These are phyloP conservation scores for Pheosia gnoma DNA, from an alignment of 2,888 invertebrate genomes.

Conservation along the genomic window DNA sequence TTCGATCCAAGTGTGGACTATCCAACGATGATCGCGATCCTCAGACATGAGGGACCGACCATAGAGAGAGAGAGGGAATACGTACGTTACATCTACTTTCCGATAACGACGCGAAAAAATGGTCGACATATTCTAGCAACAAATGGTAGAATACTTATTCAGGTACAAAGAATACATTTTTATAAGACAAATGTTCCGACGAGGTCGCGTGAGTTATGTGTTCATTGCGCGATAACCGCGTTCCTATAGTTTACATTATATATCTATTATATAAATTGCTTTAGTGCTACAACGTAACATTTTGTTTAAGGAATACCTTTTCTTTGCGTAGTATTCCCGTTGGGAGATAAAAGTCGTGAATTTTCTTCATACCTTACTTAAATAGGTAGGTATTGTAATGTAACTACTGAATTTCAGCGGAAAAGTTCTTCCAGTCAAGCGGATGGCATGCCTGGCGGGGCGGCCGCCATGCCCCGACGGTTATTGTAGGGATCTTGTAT, in stretches of 20 bases:
- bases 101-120: neutral
- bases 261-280: conserved; percentile 1
- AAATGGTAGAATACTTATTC: conserved; percentile 23
- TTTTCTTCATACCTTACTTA: too few relatives aligned
- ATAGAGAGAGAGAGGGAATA: too few relatives aligned
- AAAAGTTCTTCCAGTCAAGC: too few relatives aligned
- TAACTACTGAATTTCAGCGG: too few relatives aligned
- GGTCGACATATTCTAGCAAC: neutral
- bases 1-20: too few relatives aligned
- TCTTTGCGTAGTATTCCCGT: neutral
- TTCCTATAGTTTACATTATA: conserved; percentile 2
- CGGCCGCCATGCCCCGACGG: too few relatives aligned
- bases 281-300: conserved; percentile 1
- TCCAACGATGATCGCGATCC: too few relatives aligned
- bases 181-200: conserved; percentile 31
- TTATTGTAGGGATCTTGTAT: too few relatives aligned
- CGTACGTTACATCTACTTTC: neutral
- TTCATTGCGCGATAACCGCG: conserved; percentile 14
- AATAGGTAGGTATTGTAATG: too few relatives aligned
- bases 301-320: neutral
- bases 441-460: too few relatives aligned
- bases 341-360: too few relatives aligned
- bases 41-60: too few relatives aligned
- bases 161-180: conserved; percentile 29
- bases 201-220: conserved; percentile 16